Percentiles rank a stretch among this genome's conserved stretches.
These are phyloP conservation scores for Lycocerus yunnanus DNA, from an alignment of 2,888 invertebrate species.

Conservation along the genomic window DNA sequence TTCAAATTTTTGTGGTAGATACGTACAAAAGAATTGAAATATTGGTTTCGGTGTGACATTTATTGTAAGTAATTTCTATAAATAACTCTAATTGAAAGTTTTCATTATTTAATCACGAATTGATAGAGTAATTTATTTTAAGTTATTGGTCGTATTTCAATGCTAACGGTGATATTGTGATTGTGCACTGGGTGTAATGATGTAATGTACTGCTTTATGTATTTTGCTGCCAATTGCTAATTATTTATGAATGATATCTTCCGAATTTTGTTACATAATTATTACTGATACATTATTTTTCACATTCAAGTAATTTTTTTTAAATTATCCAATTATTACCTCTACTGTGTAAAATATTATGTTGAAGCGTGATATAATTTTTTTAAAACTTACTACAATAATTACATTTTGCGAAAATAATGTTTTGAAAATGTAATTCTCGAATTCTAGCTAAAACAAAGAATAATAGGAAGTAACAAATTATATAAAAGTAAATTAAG, in stretches of 20 bases:
- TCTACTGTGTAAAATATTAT: too few relatives aligned
- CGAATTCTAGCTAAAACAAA: not conserved
- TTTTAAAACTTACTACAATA: not conserved
- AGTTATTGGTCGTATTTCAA: conserved; percentile 25
- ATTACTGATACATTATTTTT: not conserved
- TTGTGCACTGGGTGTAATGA: not conserved
- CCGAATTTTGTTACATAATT: conserved; percentile 1
- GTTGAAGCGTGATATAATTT: not conserved
- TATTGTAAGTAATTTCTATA: conserved; percentile 9
- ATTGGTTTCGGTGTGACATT: not conserved
- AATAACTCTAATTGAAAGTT: conserved; percentile 22
- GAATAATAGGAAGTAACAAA: not conserved
- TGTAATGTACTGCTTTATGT: conserved; percentile 16
- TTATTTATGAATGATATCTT: conserved; percentile 6
- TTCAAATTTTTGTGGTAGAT: not conserved
- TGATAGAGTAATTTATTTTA: conserved; percentile 20
- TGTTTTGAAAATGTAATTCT: not conserved
- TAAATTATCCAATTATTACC: not conserved
- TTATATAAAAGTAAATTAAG: not conserved
- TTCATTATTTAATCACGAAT: conserved; percentile 25
- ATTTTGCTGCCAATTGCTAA: conserved; percentile 2
- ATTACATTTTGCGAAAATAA: not conserved
- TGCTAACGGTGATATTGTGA: conserved; percentile 19
- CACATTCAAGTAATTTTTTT: not conserved
- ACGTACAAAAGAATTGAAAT: not conserved